Evolutionary conservation across 2,888 invertebrate species (phyloP).

Genomic region (Miltochrista miniata): DNA sequence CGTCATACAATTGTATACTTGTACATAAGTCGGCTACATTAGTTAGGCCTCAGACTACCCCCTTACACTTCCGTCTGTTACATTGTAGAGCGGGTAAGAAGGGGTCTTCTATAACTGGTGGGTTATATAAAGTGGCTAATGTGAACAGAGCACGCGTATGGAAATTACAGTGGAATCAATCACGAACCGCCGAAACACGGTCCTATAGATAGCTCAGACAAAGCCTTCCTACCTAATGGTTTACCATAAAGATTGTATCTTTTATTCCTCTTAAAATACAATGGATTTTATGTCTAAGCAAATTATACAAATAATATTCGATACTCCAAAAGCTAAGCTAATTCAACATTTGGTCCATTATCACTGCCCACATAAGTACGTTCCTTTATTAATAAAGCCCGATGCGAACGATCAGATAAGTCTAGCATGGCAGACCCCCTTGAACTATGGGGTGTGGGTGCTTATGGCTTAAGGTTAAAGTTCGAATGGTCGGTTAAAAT

Average conservation of each 20-base stretch:
- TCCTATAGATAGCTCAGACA: constrained; percentile 69
- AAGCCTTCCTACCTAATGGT: constrained; percentile 65
- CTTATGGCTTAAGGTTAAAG: too few relatives aligned
- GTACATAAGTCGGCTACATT: constrained; percentile 63
- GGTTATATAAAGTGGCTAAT: constrained; percentile 74
- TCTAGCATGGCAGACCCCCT: too few relatives aligned
- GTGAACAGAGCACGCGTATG: constrained; percentile 80
- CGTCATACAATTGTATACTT: constrained; percentile 70
- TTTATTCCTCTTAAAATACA: constrained; percentile 35
- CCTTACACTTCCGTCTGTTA: constrained; percentile 39
- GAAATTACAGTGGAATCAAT: constrained; percentile 82
- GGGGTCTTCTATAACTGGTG: constrained; percentile 52
- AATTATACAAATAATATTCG: too few relatives aligned
- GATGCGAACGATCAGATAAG: too few relatives aligned
- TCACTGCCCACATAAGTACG: too few relatives aligned
- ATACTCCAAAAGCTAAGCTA: too few relatives aligned
- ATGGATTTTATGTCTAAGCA: neutral
- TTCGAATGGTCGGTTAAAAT: too few relatives aligned
- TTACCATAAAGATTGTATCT: constrained; percentile 62
- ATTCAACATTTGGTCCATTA: too few relatives aligned
- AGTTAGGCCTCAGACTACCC: constrained; percentile 52
- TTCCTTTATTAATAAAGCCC: too few relatives aligned
- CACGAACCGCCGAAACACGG: constrained; percentile 75
- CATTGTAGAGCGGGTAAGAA: constrained; percentile 26
- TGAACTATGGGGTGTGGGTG: too few relatives aligned